Evolutionary conservation across 1,140 invertebrate genomes (phyloP).

Genomic region (Camponotus pennsylvanicus): DNA sequence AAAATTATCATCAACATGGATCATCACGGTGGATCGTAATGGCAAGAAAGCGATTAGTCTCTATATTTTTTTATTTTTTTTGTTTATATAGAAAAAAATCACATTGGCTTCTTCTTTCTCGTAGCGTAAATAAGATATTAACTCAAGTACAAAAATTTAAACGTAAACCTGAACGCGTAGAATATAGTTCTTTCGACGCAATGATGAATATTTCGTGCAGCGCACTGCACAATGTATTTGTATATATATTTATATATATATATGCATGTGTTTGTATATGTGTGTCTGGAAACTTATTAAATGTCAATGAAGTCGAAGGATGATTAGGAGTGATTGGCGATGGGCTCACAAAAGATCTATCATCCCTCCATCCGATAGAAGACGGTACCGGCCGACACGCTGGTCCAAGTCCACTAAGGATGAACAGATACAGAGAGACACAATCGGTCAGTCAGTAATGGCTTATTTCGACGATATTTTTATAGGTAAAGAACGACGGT

Average conservation of each 20-base stretch:
- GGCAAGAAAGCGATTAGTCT: conserved; percentile 45
- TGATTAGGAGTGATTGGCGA: conserved; percentile 81
- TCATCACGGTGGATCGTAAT: conserved; percentile 6
- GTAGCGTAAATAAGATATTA: conserved; percentile 37
- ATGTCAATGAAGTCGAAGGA: conserved; percentile 77
- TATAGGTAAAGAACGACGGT: conserved; percentile 49
- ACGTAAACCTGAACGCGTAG: conserved; percentile 40
- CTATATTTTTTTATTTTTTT: conserved; percentile 28
- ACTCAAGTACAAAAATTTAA: conserved; percentile 63
- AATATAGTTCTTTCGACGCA: conserved; percentile 22
- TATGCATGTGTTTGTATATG: neutral
- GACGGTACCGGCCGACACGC: conserved; percentile 86
- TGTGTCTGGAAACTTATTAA: conserved; percentile 48
- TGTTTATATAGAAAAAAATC: conserved; percentile 55
- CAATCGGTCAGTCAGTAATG: conserved; percentile 76
- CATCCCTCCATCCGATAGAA: conserved; percentile 86
- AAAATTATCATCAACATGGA: conserved; percentile 9
- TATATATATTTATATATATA: neutral
- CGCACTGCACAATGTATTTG: neutral
- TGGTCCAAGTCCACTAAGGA: conserved; percentile 86
- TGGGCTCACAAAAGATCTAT: conserved; percentile 85
- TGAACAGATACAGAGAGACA: conserved; percentile 84
- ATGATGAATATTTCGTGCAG: conserved; percentile 14
- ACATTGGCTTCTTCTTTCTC: conserved; percentile 40
- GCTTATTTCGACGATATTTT: conserved; percentile 25